phyloP scores from a whole-genome alignment of 2,888 invertebrate species.

The Tuta absoluta region DNA sequence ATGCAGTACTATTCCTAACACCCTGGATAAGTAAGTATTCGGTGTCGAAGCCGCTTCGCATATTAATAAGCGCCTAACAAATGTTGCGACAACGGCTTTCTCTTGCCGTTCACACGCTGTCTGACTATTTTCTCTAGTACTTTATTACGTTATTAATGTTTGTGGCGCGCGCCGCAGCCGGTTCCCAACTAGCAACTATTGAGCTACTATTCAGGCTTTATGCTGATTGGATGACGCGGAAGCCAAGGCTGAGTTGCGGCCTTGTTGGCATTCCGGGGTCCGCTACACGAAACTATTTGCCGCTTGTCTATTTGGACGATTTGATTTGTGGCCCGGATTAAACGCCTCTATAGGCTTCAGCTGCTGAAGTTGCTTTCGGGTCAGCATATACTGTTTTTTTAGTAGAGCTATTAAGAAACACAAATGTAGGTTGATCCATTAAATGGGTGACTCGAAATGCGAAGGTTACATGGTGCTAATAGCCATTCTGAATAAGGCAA shows the following conservation, averaged over 20 bases:
- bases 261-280: slow-evolving; percentile 72
- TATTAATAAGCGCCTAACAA: slow-evolving; percentile 61
- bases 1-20: slow-evolving; percentile 19
- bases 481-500: slow-evolving; percentile 43
- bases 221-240: slow-evolving; percentile 76
- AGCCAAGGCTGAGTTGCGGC: slow-evolving; percentile 73
- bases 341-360: background rate
- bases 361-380: background rate
- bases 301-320: slow-evolving; percentile 58
- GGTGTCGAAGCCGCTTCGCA: slow-evolving; percentile 38
- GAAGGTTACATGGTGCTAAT: background rate
- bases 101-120: slow-evolving; percentile 78
- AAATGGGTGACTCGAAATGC: too few relatives aligned
- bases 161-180: slow-evolving; percentile 74
- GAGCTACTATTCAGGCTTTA: slow-evolving; percentile 63
- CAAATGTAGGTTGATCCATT: too few relatives aligned
- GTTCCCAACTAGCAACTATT: slow-evolving; percentile 60
- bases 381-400: too few relatives aligned
- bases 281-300: slow-evolving; percentile 64
- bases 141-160: slow-evolving; percentile 77
- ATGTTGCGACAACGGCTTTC: slow-evolving; percentile 77
- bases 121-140: slow-evolving; percentile 74
- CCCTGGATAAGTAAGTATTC: too few relatives aligned
- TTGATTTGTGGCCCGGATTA: slow-evolving; percentile 49
- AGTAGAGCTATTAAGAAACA: too few relatives aligned